Percentiles rank a stretch among this genome's conserved stretches.
Evolutionary conservation across 2,797 vertebrate genomes (phyloP).

Genomic region (Hapalemur alaotrensis): DNA sequence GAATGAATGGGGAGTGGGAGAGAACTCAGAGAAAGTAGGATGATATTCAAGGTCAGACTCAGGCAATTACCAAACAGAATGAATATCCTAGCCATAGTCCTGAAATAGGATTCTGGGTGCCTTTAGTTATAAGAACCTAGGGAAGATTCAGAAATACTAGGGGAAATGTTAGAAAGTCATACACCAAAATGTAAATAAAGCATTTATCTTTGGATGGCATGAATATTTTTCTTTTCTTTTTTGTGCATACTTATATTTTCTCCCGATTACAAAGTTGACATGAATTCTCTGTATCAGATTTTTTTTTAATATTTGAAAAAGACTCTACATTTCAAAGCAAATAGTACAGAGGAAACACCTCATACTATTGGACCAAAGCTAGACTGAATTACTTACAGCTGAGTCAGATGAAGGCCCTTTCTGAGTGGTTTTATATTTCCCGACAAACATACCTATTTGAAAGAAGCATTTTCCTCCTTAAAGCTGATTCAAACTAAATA

Average conservation of each 20-base stretch:
- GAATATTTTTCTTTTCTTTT: background rate
- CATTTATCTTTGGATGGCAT: background rate
- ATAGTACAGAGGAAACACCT: background rate
- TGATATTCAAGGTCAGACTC: background rate
- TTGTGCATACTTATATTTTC: background rate
- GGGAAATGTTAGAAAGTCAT: background rate
- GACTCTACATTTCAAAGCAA: background rate
- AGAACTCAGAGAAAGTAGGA: background rate
- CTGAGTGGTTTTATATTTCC: background rate
- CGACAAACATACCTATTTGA: background rate
- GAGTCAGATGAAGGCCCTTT: background rate
- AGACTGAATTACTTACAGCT: background rate
- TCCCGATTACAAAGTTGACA: background rate
- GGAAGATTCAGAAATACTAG: background rate
- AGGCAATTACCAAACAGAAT: background rate
- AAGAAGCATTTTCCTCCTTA: constrained; percentile 40
- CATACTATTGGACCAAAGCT: background rate
- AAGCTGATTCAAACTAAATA: background rate
- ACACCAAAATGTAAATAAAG: background rate
- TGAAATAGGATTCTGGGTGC: background rate
- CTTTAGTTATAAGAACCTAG: background rate
- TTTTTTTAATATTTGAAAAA: background rate
- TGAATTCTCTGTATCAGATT: background rate
- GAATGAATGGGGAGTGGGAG: background rate
- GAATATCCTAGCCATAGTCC: background rate